Percentiles rank a stretch among this genome's conserved stretches.
Conservation (phyloP, 2,888 invertebrate species). For the Platycnemis pennipes region DNA sequence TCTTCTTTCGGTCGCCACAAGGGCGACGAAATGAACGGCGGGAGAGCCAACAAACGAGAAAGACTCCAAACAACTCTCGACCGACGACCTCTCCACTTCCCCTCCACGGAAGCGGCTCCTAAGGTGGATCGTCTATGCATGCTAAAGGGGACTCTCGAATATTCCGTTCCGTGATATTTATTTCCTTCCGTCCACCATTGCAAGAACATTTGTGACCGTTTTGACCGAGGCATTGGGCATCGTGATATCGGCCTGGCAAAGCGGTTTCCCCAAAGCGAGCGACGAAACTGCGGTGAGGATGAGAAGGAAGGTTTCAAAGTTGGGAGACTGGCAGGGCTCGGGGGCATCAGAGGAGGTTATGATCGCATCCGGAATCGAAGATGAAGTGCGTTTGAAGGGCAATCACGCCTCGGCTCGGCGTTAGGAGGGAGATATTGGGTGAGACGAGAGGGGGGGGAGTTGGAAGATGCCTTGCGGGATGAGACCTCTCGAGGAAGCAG, state of each 20-base stretch:
- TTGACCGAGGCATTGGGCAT: background rate
- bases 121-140: no score
- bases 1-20: background rate
- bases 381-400: background rate
- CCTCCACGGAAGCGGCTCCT: background rate
- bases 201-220: constrained; percentile 23
- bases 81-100: background rate
- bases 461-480: no score
- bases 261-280: background rate
- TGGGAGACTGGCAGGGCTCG: background rate
- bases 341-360: background rate
- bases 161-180: constrained; percentile 19
- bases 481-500: background rate
- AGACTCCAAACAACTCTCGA: background rate
- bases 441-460: no score
- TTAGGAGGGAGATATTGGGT: background rate
- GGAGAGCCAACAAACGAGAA: background rate
- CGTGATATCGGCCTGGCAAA: background rate
- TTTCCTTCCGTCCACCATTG: constrained; percentile 4
- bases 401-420: background rate
- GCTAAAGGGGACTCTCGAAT: no score
- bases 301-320: background rate
- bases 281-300: background rate
- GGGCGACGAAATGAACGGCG: background rate
- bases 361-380: background rate